Evolutionary conservation across 2,113 vertebrate genomes (phyloP), one percentile per base, ranked within the genome.

Genomic region (Corythornis vintsioides): DNA sequence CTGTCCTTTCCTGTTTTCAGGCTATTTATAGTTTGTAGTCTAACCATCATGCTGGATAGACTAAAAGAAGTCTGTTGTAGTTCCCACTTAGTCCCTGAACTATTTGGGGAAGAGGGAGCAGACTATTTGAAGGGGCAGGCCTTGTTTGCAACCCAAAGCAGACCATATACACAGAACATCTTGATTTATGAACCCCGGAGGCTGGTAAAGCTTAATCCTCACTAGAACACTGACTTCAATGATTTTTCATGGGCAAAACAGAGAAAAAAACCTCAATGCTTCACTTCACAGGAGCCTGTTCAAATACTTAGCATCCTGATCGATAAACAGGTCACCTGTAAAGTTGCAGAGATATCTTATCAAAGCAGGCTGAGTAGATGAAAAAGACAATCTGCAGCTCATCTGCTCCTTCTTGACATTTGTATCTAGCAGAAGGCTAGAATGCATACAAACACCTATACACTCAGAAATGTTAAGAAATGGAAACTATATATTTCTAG

Each of bases 241-340:
- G 78, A 50, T 52, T 91, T 90, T 56, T 82, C 29, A 55, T 73
- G 50, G 38, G 40, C 43, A 88, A 86, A 80, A 26, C 17, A 93
- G 17, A 59, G 25, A 45, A 79, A 70, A 66, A 87, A 72, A 20
- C 2, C 53, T 74, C 4, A 0, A 26, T 57, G 63, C 55, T 88
- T 69, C 42, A 45, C 71, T 92, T 91, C 72, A 88, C 55, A 77
- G 67, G 65, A 88, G 19, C 20, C 79, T 95, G 40, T 63, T 86
- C 56, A 89, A 88, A 77, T 35, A 56, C 28, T 83, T 29, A 78
- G 50, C 81, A 65, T 71, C 75, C 75, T 77, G 47, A 83, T 85
- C 75, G 57, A 83, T 88, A 91, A 89, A 80, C 69, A 85, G 85
- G 88, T 87, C 79, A 80, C 47, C 75, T 67, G 47, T 66, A 76